Evolutionary conservation across 2,797 vertebrate genomes (phyloP).

Genomic region (Gastrophryne carolinensis): DNA sequence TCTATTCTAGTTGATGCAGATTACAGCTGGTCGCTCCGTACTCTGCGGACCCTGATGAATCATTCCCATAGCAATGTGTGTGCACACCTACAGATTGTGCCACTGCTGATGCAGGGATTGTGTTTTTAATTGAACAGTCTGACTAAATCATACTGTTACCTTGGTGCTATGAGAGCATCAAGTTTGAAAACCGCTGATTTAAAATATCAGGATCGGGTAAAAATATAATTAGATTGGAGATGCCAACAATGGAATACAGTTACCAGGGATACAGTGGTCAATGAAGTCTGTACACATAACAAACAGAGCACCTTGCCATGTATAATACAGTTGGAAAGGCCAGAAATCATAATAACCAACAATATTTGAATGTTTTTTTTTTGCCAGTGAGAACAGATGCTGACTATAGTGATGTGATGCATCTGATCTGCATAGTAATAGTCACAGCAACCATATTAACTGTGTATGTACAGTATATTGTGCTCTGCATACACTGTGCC

Average conservation of each 20-base stretch:
- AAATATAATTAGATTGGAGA: constrained; percentile 8
- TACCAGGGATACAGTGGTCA: constrained; percentile 21
- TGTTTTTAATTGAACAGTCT: constrained; percentile 23
- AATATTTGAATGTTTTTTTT: no score
- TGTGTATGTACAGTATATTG: no score
- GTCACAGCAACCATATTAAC: no score
- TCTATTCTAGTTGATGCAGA: constrained; percentile 36
- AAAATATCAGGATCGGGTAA: neutral
- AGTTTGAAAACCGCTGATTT: neutral
- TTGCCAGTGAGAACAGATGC: no score
- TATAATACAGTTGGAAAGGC: no score
- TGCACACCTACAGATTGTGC: constrained; percentile 30
- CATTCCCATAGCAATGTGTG: constrained; percentile 32
- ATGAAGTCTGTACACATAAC: neutral
- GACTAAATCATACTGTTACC: constrained; percentile 12
- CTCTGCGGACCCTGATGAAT: constrained; percentile 34
- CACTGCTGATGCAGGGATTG: constrained; percentile 28
- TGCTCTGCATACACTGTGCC: no score
- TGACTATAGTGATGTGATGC: no score
- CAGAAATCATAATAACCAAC: no score
- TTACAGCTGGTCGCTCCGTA: neutral
- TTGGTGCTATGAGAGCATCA: neutral
- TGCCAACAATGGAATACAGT: constrained; percentile 8
- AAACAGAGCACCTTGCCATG: neutral
- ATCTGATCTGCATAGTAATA: no score